A percentile compares a stretch with the other conserved stretches of the same genome.
These are phyloP conservation scores for Bombus sibiricus DNA, from an alignment of 1,140 invertebrate genomes.

Conservation along the genomic window DNA sequence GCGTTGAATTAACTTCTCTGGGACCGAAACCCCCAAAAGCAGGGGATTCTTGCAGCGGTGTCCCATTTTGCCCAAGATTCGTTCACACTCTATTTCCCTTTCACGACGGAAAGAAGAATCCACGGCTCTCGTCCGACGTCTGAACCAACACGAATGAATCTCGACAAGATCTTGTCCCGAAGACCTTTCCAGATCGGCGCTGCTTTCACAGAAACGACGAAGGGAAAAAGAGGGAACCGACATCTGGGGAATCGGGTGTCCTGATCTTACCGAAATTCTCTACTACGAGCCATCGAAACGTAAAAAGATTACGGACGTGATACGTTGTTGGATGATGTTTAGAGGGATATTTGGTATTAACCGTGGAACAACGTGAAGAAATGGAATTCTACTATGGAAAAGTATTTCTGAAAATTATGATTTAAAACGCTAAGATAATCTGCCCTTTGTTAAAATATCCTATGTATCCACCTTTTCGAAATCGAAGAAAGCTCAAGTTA, in stretches of 20 bases:
- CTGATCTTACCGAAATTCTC: conserved; percentile 5
- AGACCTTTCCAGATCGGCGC: conserved; percentile 22
- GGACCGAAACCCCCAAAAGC: neutral
- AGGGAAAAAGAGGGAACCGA: too few species aligned
- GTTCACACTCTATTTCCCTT: conserved; percentile 45
- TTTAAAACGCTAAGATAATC: neutral
- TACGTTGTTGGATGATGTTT: neutral
- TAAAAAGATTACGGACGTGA: conserved; percentile 44
- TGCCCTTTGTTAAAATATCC: too few species aligned
- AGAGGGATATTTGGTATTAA: conserved; percentile 25
- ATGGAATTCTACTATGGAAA: neutral
- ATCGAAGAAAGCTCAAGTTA: too few species aligned
- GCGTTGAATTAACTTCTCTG: conserved; percentile 19
- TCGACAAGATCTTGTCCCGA: conserved; percentile 19
- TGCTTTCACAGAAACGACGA: neutral
- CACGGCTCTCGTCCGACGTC: conserved; percentile 16
- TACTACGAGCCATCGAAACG: conserved; percentile 25
- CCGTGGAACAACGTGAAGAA: neutral
- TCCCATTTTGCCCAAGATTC: conserved; percentile 32
- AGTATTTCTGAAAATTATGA: neutral
- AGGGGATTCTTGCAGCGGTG: neutral
- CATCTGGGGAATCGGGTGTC: neutral
- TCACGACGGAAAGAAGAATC: conserved; percentile 9
- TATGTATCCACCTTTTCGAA: too few species aligned
- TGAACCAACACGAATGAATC: conserved; percentile 19